phyloP scores from a whole-genome alignment of 1,140 invertebrate genomes.

The Lepidotrigona ventralis region DNA sequence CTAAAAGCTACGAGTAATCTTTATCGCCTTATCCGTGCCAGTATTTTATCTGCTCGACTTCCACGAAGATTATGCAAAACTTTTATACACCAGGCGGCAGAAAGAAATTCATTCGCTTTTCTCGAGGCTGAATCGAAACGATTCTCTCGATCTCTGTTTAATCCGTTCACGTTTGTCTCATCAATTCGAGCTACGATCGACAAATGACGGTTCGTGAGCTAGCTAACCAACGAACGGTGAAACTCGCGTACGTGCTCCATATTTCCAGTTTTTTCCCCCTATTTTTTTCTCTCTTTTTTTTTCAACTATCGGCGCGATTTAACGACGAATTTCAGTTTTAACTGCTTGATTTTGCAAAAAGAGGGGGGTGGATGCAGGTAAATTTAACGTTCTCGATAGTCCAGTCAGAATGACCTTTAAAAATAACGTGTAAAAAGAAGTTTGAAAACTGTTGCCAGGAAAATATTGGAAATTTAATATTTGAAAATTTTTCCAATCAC shows the following conservation, averaged over 20 bases:
- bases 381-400: too few species aligned
- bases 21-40: constrained; percentile 53
- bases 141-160: neutral
- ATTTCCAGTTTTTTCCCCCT: neutral
- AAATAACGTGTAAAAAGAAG: too few species aligned
- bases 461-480: neutral
- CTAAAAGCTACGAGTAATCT: constrained; percentile 58
- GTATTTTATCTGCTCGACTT: constrained; percentile 35
- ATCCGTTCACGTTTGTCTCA: constrained; percentile 20
- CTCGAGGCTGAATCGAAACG: too few species aligned
- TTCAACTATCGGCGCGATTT: neutral
- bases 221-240: neutral
- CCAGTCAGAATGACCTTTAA: neutral
- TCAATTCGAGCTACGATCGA: neutral
- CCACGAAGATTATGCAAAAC: constrained; percentile 46
- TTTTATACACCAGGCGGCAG: constrained; percentile 23
- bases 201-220: neutral
- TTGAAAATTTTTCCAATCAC: neutral
- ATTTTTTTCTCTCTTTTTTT: too few species aligned
- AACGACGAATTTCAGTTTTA: neutral
- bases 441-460: too few species aligned
- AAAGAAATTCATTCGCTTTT: constrained; percentile 1
- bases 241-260: neutral
- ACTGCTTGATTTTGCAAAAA: neutral
- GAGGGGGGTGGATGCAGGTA: too few species aligned